Conservation (phyloP, 2,797 vertebrate genomes). For the Rhabdophis nuchalis region DNA sequence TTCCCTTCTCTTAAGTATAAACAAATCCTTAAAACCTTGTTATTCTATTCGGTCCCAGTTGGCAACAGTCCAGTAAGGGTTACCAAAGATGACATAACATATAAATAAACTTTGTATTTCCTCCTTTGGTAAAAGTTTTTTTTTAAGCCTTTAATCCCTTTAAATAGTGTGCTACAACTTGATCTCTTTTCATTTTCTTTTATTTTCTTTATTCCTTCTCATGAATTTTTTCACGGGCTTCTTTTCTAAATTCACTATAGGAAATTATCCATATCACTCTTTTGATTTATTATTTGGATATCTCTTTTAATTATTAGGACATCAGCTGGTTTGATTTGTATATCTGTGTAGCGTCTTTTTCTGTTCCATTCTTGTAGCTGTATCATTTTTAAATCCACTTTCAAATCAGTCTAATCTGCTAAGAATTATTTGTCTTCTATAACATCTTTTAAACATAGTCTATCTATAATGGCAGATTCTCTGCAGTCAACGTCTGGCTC, state of each 20-base stretch:
- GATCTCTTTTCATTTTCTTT: background rate
- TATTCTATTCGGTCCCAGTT: background rate
- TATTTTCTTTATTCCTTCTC: background rate
- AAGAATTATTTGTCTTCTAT: background rate
- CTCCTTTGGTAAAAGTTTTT: background rate
- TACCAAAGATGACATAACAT: background rate
- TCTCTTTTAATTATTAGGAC: background rate
- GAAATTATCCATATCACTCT: background rate
- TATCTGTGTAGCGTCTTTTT: background rate
- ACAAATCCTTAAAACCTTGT: background rate
- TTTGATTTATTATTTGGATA: background rate
- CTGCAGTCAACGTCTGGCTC: background rate
- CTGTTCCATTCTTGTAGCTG: background rate
- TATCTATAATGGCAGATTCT: background rate
- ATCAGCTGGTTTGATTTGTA: background rate
- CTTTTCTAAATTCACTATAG: background rate
- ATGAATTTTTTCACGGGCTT: background rate
- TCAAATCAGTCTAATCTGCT: background rate
- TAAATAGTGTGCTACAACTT: background rate
- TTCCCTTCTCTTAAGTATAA: background rate
- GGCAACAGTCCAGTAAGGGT: background rate
- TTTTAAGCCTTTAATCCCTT: background rate
- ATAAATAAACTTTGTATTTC: background rate
- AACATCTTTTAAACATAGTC: background rate
- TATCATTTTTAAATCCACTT: background rate